Evolutionary conservation across 2,888 invertebrate genomes (phyloP), one percentile per base, ranked within the genome.

Genomic region (Priocnemis perturbator): DNA sequence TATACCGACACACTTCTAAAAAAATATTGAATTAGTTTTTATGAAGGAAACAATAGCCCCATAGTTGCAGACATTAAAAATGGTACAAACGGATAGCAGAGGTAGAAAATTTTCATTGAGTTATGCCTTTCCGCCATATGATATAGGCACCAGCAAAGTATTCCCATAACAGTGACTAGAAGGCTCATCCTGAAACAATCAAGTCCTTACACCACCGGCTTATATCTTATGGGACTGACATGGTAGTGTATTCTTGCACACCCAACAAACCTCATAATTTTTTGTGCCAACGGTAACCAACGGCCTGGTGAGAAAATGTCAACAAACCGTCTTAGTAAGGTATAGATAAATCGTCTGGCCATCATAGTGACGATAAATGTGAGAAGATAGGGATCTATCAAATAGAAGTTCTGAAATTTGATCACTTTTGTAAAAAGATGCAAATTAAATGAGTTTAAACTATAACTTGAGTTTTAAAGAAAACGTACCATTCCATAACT

Each of bases 1-100:
- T 96, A 96, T 44, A 96, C 92, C 58, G 94, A 91, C 68, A 94
- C 92, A 21, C 95, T 96, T 84, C 77, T 88, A 72, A 59, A 58
- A 66, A 60, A 2, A 21, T 44, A 60, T 5, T 55, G 17, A 15
- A 67, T 60, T 47, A 56, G 59, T 55, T 57, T 59, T 52, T 50
- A n/a, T n/a, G 19, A 4, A 37, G 37, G 14, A 63, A 47, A 59
- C 61, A 57, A 37, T 47, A 65, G 52, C n/a, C 48, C 23, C 19
- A 37, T 50, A 62, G 44, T 50, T 37, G n/a, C 19, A 60, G 17
- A 50, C 11, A 48, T n/a, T 37, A 53, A 50, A 64, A 71, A 7
- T 23, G n/a, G 65, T 89, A 94, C 97, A 94, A 92, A 97, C 97
- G 97, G 97, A 90, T 97, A 98, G 79, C 94, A 93, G 14, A 98